Conservation (phyloP, 2,888 invertebrate genomes). For the Apodemia hepburni region DNA sequence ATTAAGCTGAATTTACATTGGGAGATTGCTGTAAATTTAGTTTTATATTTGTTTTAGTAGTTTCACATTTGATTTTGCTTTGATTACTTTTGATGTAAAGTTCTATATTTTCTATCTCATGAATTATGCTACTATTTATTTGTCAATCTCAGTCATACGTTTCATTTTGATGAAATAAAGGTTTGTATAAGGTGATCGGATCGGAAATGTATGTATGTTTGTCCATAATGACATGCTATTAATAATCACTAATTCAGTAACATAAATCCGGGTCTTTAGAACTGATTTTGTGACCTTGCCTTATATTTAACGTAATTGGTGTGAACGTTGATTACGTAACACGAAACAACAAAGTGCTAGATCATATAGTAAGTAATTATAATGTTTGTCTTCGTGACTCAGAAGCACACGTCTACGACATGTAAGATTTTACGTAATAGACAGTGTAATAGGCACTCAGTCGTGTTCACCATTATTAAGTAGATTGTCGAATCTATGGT, state of each 20-base stretch:
- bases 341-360: background rate
- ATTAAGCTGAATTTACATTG: conserved; percentile 24
- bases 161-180: too few species aligned
- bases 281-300: background rate
- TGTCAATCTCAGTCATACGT: too few species aligned
- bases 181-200: too few species aligned
- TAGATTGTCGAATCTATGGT: too few species aligned
- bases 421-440: background rate
- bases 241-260: too few species aligned
- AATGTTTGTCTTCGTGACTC: background rate
- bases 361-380: background rate
- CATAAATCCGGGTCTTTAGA: background rate
- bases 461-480: too few species aligned
- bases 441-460: too few species aligned
- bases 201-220: too few species aligned
- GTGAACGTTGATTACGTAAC: background rate
- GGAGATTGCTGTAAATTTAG: background rate
- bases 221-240: too few species aligned
- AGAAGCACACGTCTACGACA: background rate
- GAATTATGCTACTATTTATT: too few species aligned
- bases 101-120: background rate
- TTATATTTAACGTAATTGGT: background rate
- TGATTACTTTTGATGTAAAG: background rate
- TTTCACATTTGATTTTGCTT: background rate
- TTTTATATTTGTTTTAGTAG: background rate